These are phyloP conservation scores for Chloropsis hardwickii DNA, from an alignment of 2,113 vertebrate genomes.

Conservation along the genomic window DNA sequence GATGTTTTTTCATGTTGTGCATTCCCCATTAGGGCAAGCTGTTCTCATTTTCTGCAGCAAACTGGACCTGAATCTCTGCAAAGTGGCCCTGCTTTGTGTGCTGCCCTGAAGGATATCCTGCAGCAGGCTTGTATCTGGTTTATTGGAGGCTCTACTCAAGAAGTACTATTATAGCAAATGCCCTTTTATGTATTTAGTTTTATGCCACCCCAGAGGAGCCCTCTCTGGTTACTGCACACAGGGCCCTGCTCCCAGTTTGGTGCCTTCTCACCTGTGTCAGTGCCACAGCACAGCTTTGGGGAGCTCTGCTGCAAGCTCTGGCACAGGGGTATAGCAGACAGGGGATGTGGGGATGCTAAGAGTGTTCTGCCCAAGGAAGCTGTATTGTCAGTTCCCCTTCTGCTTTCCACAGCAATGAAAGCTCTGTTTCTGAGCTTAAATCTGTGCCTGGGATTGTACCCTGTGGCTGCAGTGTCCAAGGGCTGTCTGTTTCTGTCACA, in stretches of 20 bases:
- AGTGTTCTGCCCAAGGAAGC: neutral
- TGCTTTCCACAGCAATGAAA: neutral
- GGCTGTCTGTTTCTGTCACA: neutral
- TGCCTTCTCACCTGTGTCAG: neutral
- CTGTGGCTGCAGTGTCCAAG: neutral
- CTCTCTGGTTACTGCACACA: neutral
- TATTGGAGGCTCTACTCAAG: neutral
- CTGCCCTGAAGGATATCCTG: neutral
- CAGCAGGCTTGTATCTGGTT: neutral
- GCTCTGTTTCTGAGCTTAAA: neutral
- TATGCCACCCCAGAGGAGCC: neutral
- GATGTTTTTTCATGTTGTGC: fast-evolving
- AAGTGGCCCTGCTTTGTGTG: neutral
- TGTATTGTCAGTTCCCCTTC: neutral
- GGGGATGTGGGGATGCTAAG: neutral
- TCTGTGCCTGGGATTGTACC: neutral
- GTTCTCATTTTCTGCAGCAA: neutral
- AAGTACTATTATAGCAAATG: neutral
- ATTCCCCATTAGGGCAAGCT: neutral
- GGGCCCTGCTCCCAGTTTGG: neutral
- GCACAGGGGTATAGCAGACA: neutral
- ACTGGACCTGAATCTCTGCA: neutral
- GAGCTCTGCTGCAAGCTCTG: neutral
- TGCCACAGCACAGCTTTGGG: neutral
- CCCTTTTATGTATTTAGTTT: neutral